phyloP scores from a whole-genome alignment of 2,797 vertebrate species.

The Mycteria americana region DNA sequence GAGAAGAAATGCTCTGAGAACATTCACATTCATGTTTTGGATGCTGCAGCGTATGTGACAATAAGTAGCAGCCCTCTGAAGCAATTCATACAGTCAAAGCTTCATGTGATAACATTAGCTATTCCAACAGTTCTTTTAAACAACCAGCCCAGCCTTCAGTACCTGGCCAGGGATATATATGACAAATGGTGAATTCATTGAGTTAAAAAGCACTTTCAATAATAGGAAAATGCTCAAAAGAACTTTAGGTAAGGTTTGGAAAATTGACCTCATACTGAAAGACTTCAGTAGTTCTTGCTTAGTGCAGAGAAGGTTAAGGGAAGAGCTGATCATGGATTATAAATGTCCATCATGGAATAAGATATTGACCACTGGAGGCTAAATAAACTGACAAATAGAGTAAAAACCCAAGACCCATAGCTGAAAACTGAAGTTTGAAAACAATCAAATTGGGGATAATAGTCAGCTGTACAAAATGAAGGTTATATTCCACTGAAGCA shows the following conservation, averaged over 20 bases:
- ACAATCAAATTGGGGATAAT: neutral
- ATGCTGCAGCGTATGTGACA: accelerated
- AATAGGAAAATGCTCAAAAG: neutral
- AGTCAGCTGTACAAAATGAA: neutral
- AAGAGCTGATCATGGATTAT: neutral
- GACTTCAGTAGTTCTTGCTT: neutral
- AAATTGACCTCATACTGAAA: neutral
- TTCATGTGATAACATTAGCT: neutral
- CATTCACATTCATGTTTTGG: neutral
- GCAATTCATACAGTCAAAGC: neutral
- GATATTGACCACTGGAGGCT: neutral
- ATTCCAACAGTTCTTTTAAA: neutral
- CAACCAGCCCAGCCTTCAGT: neutral
- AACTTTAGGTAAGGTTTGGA: neutral
- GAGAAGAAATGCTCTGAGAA: neutral
- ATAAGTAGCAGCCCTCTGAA: neutral
- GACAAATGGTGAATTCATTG: neutral
- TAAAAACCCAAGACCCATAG: neutral
- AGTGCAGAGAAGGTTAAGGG: neutral
- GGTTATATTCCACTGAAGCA: neutral
- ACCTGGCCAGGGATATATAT: neutral
- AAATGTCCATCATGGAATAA: neutral
- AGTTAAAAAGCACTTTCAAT: neutral
- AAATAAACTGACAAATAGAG: neutral
- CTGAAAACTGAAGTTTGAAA: neutral